Percentiles rank a stretch among this genome's conserved stretches.
These are phyloP conservation scores for Adelphocoris suturalis DNA, from an alignment of 2,888 invertebrate genomes.

Conservation along the genomic window DNA sequence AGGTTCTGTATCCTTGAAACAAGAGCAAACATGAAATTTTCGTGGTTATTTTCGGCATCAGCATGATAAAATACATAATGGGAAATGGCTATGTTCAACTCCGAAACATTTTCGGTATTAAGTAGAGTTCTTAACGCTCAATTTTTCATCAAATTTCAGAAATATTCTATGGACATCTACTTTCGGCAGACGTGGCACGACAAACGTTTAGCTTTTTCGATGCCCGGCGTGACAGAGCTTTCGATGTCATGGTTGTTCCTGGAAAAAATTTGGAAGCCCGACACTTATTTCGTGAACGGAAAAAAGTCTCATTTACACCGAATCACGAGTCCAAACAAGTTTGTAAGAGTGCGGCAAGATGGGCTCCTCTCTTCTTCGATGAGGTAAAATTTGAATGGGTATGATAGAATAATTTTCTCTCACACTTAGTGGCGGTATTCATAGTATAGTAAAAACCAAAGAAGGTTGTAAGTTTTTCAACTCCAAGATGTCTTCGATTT, in stretches of 20 bases:
- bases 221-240: constrained; percentile 78
- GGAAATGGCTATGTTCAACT: too few relatives aligned
- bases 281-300: constrained; percentile 81
- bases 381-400: constrained; percentile 83
- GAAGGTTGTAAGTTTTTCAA: too few relatives aligned
- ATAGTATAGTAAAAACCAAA: too few relatives aligned
- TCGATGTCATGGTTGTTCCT: constrained; percentile 81
- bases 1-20: too few relatives aligned
- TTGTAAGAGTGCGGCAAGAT: constrained; percentile 92
- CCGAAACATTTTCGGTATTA: too few relatives aligned
- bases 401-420: too few relatives aligned
- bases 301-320: constrained; percentile 81
- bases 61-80: too few relatives aligned
- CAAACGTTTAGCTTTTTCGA: constrained; percentile 79
- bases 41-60: too few relatives aligned
- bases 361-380: constrained; percentile 95
- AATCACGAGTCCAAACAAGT: constrained; percentile 90
- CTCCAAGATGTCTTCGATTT: too few relatives aligned
- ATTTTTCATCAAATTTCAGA: constrained; percentile 76
- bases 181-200: constrained; percentile 81
- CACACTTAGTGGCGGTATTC: too few relatives aligned
- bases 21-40: too few relatives aligned
- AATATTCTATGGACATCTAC: constrained; percentile 79
- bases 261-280: constrained; percentile 82
- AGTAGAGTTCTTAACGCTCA: too few relatives aligned